Evolutionary conservation across 2,797 vertebrate genomes (phyloP).

Genomic region (Parambassis ranga): DNA sequence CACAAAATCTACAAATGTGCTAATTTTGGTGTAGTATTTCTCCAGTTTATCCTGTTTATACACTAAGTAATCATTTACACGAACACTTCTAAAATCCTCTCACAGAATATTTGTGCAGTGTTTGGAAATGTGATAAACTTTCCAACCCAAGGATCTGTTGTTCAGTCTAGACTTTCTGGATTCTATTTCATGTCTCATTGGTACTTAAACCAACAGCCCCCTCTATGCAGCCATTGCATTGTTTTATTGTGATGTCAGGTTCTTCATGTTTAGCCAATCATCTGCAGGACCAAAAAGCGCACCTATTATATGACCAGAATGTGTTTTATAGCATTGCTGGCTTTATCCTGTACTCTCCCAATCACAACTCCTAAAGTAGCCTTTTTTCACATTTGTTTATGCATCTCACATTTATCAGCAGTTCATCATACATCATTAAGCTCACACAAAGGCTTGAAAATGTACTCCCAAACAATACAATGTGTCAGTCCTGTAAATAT

Average conservation of each 20-base stretch:
- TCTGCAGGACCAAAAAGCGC: not conserved
- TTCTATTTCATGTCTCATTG: not conserved
- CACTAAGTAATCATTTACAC: too few relatives aligned
- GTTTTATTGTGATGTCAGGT: not conserved
- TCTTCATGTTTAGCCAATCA: not conserved
- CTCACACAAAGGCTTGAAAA: conserved; percentile 26
- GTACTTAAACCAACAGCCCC: not conserved
- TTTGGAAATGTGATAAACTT: not conserved
- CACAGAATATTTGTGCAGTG: not conserved
- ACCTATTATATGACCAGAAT: not conserved
- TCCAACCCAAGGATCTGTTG: not conserved
- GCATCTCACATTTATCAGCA: conserved; percentile 13
- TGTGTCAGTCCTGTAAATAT: conserved; percentile 33
- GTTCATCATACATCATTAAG: conserved; percentile 22
- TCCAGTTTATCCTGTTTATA: too few relatives aligned
- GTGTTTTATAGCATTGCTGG: not conserved
- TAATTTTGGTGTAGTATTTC: too few relatives aligned
- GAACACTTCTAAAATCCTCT: not conserved
- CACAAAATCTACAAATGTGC: too few relatives aligned
- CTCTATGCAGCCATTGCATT: not conserved
- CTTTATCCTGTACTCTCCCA: not conserved
- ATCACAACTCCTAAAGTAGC: not conserved
- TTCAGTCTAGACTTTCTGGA: not conserved
- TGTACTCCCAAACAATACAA: conserved; percentile 28
- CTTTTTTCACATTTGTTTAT: conserved; percentile 38